phyloP scores from a whole-genome alignment of 2,113 vertebrate genomes.

The Phoenicopterus ruber region DNA sequence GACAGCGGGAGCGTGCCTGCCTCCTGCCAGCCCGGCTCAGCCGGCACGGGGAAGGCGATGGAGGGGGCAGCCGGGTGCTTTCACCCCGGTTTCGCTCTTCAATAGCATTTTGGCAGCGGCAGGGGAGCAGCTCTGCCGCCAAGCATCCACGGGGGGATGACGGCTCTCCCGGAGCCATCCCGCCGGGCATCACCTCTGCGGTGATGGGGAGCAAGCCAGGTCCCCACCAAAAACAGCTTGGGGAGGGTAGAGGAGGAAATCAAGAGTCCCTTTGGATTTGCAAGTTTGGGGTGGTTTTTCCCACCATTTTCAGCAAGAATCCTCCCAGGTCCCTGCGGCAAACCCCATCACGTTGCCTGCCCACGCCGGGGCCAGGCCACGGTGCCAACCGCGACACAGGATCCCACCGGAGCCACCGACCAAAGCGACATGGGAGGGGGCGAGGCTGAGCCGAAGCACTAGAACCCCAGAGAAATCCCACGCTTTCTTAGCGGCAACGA shows the following conservation, averaged over 20 bases:
- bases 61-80: not conserved
- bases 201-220: not conserved
- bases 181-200: not conserved
- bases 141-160: accelerated
- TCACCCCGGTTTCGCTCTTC: not conserved
- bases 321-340: not conserved
- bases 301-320: not conserved
- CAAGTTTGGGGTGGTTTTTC: too few species aligned
- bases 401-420: not conserved
- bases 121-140: not conserved
- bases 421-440: not conserved
- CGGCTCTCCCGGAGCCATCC: not conserved
- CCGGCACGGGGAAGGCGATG: accelerated
- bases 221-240: accelerated
- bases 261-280: not conserved
- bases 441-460: not conserved
- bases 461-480: not conserved
- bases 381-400: accelerated
- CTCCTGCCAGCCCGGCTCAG: not conserved
- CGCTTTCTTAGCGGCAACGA: accelerated
- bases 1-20: not conserved
- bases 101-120: accelerated
- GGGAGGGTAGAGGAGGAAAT: not conserved
- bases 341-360: accelerated
- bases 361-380: accelerated